Evolutionary conservation across 2,888 invertebrate species (phyloP).

Genomic region (Lumbricus terrestris): DNA sequence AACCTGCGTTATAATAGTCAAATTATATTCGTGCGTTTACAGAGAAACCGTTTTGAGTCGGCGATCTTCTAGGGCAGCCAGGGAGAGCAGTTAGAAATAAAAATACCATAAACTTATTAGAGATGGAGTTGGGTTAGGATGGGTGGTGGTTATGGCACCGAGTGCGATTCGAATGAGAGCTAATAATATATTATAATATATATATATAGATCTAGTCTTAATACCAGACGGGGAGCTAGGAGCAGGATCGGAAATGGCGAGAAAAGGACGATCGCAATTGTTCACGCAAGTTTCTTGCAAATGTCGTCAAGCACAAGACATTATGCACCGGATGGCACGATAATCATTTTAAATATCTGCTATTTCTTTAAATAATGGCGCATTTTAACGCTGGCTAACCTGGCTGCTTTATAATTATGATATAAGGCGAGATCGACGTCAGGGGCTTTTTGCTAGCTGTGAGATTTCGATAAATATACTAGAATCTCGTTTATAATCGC

Average conservation of each 20-base stretch:
- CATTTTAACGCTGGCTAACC: no score
- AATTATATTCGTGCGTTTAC: background rate
- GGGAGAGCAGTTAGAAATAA: background rate
- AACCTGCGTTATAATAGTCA: background rate
- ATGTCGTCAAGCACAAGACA: background rate
- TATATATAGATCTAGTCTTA: no score
- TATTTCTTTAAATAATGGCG: no score
- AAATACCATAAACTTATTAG: background rate
- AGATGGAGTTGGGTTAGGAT: background rate
- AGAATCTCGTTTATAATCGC: no score
- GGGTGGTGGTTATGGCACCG: background rate
- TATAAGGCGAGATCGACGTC: background rate
- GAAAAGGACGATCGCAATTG: background rate
- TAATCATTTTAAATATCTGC: background rate
- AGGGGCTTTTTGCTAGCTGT: no score
- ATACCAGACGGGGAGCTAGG: background rate
- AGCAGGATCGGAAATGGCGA: background rate
- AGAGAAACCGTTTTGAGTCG: background rate
- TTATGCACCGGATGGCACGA: background rate
- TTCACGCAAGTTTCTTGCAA: background rate
- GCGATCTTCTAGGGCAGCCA: background rate
- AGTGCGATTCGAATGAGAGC: background rate
- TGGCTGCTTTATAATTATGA: no score
- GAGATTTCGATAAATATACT: background rate
- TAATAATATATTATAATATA: background rate